Percentiles rank a stretch among this genome's conserved stretches.
phyloP scores from a whole-genome alignment of 2,888 invertebrate genomes.

The Drosophila neotestacea region DNA sequence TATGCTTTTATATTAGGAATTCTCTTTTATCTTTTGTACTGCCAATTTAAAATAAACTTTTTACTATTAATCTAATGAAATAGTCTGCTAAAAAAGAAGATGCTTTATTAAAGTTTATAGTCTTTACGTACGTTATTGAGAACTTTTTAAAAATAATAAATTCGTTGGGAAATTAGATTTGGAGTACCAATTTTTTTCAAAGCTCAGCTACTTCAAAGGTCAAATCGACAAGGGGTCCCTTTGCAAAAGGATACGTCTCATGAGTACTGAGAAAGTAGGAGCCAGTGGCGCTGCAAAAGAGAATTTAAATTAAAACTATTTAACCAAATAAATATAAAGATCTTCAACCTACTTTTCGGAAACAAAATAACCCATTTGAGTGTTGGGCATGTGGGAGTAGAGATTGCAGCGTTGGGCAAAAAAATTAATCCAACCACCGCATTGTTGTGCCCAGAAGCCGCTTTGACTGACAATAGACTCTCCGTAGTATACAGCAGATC shows the following conservation, averaged over 20 bases:
- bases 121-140: too few relatives aligned
- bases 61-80: too few relatives aligned
- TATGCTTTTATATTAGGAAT: too few relatives aligned
- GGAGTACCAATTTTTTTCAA: not conserved
- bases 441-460: conserved; percentile 87
- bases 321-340: not conserved
- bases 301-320: not conserved
- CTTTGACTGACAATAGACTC: conserved; percentile 86
- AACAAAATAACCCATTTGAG: conserved; percentile 86
- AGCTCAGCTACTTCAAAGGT: conserved; percentile 55
- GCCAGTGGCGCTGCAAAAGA: conserved; percentile 85
- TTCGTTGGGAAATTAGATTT: not conserved
- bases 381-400: conserved; percentile 55
- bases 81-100: too few relatives aligned
- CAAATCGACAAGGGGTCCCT: conserved; percentile 61
- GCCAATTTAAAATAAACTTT: too few relatives aligned
- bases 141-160: too few relatives aligned
- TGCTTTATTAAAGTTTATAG: too few relatives aligned
- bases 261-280: conserved; percentile 86
- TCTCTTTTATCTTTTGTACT: too few relatives aligned
- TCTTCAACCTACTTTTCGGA: conserved; percentile 84
- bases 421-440: conserved; percentile 86
- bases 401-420: conserved; percentile 86
- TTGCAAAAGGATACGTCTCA: conserved; percentile 69
- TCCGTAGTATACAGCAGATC: conserved; percentile 87